phyloP scores from a whole-genome alignment of 2,113 vertebrate species.

The Thamnophis sirtalis region DNA sequence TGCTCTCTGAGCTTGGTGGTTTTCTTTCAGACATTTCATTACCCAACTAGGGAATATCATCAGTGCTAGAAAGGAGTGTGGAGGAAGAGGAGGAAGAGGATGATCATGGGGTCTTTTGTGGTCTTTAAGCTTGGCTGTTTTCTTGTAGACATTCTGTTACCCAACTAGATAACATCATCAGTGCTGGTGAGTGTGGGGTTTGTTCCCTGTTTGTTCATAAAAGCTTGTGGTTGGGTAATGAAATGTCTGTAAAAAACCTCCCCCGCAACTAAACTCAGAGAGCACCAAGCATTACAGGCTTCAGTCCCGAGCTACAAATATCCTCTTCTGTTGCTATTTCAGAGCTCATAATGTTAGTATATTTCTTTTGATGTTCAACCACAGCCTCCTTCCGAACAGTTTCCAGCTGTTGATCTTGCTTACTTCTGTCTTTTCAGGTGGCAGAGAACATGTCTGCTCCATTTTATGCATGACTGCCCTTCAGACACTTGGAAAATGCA shows the following conservation, averaged over 20 bases:
- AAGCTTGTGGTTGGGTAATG: background rate
- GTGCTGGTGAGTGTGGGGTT: background rate
- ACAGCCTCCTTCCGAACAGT: background rate
- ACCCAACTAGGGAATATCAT: too few species aligned
- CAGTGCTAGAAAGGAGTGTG: too few species aligned
- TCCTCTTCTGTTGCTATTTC: background rate
- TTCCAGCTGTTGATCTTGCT: background rate
- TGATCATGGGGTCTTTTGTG: too few species aligned
- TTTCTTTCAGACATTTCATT: too few species aligned
- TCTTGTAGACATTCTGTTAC: too few species aligned
- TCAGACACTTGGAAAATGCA: background rate
- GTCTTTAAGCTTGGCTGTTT: too few species aligned
- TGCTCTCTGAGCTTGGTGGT: too few species aligned
- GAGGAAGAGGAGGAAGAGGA: too few species aligned
- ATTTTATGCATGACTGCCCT: too few species aligned
- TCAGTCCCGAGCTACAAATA: background rate
- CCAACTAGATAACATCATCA: too few species aligned
- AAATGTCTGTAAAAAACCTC: too few species aligned
- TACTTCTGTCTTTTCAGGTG: background rate
- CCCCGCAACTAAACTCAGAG: background rate
- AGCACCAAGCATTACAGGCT: background rate
- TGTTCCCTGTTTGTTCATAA: background rate
- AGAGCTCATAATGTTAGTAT: background rate
- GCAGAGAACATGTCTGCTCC: background rate
- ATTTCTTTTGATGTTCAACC: background rate